Percentiles rank a stretch among this genome's conserved stretches.
Conservation (phyloP, 2,888 invertebrate species). For the Ariolimax columbianus region DNA sequence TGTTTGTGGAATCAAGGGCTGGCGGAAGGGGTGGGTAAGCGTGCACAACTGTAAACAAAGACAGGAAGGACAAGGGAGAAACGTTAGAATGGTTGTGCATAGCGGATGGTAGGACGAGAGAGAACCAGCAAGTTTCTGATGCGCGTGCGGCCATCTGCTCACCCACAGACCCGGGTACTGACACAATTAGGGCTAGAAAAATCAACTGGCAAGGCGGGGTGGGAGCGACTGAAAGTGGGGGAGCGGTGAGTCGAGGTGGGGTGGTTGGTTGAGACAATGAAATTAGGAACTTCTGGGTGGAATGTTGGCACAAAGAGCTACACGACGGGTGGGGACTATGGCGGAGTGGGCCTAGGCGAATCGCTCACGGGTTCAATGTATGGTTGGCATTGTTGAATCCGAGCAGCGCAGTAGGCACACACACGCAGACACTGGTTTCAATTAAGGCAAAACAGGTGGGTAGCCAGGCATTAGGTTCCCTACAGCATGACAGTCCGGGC, state of each 20-base stretch:
- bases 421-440: not conserved
- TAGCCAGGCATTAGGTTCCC: not conserved
- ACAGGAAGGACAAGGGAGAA: not conserved
- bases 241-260: not conserved
- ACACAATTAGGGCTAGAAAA: not conserved
- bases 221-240: not conserved
- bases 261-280: constrained; percentile 8
- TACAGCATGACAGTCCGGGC: not conserved
- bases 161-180: not conserved
- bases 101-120: not conserved
- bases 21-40: not conserved
- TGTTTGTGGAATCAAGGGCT: not conserved
- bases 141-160: constrained; percentile 46
- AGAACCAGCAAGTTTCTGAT: not conserved
- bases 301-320: constrained; percentile 17
- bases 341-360: not conserved
- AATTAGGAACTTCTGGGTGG: not conserved
- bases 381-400: constrained; percentile 18
- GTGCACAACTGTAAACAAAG: not conserved
- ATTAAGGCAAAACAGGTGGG: constrained; percentile 20
- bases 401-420: not conserved
- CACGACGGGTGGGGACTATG: not conserved
- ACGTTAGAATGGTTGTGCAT: not conserved
- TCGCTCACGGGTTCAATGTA: constrained; percentile 32
- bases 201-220: not conserved